phyloP scores from a whole-genome alignment of 2,797 vertebrate species.

The Tolypeutes matacus region DNA sequence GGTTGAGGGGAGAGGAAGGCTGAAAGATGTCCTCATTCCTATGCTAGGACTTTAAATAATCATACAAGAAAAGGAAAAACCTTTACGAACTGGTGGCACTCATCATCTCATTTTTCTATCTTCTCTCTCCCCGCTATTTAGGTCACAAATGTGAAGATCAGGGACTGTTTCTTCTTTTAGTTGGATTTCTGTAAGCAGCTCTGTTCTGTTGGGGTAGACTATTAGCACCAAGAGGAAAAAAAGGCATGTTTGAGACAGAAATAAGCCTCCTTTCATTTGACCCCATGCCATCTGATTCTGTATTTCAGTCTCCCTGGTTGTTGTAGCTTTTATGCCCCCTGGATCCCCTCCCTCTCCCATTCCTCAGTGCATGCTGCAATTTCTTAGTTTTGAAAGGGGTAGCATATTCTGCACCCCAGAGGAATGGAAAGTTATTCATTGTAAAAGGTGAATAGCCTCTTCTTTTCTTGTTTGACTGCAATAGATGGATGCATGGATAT shows the following conservation, averaged over 20 bases:
- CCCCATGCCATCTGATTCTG: neutral
- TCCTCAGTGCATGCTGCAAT: neutral
- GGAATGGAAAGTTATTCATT: neutral
- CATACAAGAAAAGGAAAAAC: neutral
- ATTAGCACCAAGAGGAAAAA: neutral
- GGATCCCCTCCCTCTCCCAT: neutral
- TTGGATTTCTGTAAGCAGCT: neutral
- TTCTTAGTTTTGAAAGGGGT: conserved; percentile 33
- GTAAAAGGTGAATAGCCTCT: conserved; percentile 17
- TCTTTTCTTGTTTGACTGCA: conserved; percentile 30
- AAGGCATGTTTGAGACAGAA: neutral
- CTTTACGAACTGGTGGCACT: neutral
- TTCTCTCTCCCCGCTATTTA: conserved; percentile 17
- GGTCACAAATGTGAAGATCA: neutral
- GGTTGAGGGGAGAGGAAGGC: neutral
- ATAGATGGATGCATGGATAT: neutral
- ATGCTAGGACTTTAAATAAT: neutral
- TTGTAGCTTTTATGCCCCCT: neutral
- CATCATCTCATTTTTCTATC: neutral
- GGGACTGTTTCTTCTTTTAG: neutral
- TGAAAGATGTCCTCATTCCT: neutral
- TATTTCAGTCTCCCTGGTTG: neutral
- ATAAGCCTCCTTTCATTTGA: neutral
- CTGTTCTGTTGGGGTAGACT: neutral
- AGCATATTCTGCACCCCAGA: neutral